phyloP scores from a whole-genome alignment of 2,113 vertebrate genomes.

The Piliocolobus tephrosceles region DNA sequence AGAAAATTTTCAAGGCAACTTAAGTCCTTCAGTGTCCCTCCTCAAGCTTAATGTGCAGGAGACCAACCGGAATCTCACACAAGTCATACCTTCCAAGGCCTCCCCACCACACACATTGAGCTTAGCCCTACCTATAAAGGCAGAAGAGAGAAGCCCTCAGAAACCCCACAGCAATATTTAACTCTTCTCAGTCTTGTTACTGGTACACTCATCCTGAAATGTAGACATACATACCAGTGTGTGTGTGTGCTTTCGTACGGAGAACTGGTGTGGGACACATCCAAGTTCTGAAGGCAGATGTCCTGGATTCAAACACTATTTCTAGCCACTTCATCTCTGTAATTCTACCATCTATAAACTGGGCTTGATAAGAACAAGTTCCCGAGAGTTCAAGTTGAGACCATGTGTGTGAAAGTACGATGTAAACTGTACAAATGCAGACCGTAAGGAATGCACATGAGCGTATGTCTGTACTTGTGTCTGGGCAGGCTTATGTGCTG shows the following conservation, averaged over 20 bases:
- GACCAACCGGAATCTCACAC: not conserved
- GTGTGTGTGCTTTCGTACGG: not conserved
- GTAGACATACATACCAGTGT: not conserved
- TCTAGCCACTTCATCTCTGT: not conserved
- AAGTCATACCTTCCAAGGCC: not conserved
- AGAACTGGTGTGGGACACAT: not conserved
- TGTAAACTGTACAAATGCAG: not conserved
- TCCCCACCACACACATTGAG: not conserved
- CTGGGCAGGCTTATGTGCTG: not conserved
- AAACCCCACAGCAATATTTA: not conserved
- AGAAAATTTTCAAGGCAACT: not conserved
- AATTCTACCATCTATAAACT: not conserved
- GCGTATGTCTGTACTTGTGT: fast-evolving
- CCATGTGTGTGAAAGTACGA: not conserved
- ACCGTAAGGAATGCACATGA: fast-evolving
- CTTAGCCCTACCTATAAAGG: not conserved
- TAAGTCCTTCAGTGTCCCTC: not conserved
- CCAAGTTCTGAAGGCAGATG: not conserved
- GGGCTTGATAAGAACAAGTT: not conserved
- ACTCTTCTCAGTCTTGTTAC: not conserved
- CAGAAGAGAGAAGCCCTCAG: not conserved
- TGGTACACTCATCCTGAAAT: not conserved
- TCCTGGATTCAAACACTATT: not conserved
- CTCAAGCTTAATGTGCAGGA: not conserved
- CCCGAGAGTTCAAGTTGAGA: not conserved